Base-by-base conservation (phyloP, 1,140 invertebrate genomes). In the Ephestia elutella region DNA sequence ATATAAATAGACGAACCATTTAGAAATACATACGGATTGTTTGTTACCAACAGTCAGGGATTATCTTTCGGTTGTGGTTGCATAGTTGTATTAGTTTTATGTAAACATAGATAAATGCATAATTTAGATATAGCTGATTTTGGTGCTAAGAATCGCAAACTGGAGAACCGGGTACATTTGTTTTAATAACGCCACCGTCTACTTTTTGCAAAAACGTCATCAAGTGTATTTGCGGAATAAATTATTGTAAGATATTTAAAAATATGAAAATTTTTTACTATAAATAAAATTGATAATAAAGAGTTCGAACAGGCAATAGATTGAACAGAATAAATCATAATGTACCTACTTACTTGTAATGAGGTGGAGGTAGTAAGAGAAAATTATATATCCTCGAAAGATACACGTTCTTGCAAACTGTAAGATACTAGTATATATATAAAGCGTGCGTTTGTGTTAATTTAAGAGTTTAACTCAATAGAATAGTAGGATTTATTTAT, bases 71-170 rank as follows among this genome's bases (percentile, higher is more conserved):
- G 78, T 80, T 79, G 65, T 73, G 78, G 80, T 68, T 60, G 61
- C 62, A 55, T 59, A 55, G 28, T 60, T 53, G 51, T 18, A 54
- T 57, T 51, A 55, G 49, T 32, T 15, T 57, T 50, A 50, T 4
- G 19, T 50, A 20, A 21, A 25, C 3, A 50, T 50, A 57, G 20
- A 54, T 18, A 53, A 25, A 11, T 53, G 11, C 50, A 51, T 57
- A 57, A 30, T 66, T n/a, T n/a, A n/a, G n/a, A 25, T 3, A 59
- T 69, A 68, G 80, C 81, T 82, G 81, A 82, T 60, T 50, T 68
- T 71, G 81, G 81, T 84, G 75, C 75, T 78, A 72, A 66, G 51
- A 66, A 62, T 61, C 66, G 69, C 73, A 70, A 71, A 63, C 30
- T 62, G 73, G 68, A 70, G 59, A 76, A 68, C 68, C 75, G 73